Conservation (phyloP, 2,113 vertebrate species). For the Poeciliopsis occidentalis region DNA sequence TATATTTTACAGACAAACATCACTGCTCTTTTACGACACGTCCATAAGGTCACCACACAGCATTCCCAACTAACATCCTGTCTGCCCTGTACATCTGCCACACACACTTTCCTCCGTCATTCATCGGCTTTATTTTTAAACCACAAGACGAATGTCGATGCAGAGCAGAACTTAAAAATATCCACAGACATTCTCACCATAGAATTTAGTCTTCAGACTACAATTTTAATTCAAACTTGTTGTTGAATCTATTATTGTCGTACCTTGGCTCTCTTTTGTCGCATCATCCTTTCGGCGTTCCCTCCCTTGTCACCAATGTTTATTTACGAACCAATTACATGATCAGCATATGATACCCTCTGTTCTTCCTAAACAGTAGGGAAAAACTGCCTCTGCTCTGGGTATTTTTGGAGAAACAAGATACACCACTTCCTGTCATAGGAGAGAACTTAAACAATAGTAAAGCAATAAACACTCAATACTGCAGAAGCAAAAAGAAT, state of each 20-base stretch:
- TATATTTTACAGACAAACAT: constrained; percentile 25
- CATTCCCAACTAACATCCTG: constrained; percentile 63
- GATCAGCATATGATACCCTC: constrained; percentile 39
- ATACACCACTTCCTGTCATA: constrained; percentile 36
- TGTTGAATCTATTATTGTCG: constrained; percentile 10
- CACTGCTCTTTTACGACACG: constrained; percentile 27
- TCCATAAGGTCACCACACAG: constrained; percentile 36
- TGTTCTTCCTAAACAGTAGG: constrained; percentile 4
- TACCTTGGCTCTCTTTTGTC: constrained; percentile 9
- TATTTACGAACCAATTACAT: constrained; percentile 39
- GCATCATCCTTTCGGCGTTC: constrained; percentile 11
- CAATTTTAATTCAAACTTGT: neutral
- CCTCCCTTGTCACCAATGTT: constrained; percentile 13
- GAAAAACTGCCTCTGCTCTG: constrained; percentile 31
- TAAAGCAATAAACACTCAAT: constrained; percentile 25
- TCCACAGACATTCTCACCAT: constrained; percentile 16
- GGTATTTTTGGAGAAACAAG: constrained; percentile 57
- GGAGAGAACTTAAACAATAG: constrained; percentile 28
- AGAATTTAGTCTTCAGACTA: neutral
- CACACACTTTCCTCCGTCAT: constrained; percentile 45
- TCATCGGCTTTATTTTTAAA: neutral
- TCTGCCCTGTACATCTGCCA: constrained; percentile 57
- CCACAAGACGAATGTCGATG: neutral
- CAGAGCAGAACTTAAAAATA: neutral
- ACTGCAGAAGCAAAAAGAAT: constrained; percentile 13